Conservation (phyloP, 2,113 vertebrate genomes). For the Phyllostomus hastatus region DNA sequence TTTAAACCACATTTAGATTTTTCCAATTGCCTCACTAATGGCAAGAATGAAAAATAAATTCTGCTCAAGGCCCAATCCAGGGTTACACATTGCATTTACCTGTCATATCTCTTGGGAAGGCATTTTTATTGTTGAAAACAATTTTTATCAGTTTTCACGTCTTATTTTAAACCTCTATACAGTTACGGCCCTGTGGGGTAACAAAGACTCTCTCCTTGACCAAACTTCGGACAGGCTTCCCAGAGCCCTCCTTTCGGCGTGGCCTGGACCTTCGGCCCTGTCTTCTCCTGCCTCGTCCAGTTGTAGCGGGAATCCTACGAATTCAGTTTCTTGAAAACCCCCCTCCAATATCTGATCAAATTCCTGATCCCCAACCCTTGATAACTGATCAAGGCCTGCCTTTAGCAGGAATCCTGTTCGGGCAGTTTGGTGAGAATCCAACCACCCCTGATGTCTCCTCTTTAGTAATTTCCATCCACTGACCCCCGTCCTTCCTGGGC, state of each 20-base stretch:
- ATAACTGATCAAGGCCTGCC: background rate
- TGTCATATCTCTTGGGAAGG: background rate
- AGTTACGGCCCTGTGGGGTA: background rate
- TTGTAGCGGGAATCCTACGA: background rate
- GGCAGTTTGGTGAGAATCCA: background rate
- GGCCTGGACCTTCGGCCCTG: background rate
- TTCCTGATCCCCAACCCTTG: background rate
- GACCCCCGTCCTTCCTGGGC: background rate
- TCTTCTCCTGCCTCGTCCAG: background rate
- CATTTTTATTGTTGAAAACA: constrained; percentile 11
- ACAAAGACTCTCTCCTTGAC: background rate
- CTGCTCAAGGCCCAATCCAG: background rate
- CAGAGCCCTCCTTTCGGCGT: background rate
- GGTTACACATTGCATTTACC: background rate
- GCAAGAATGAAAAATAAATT: constrained; percentile 16
- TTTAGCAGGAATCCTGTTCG: background rate
- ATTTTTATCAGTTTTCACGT: background rate
- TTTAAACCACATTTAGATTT: background rate
- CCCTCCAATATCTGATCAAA: background rate
- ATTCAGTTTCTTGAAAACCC: background rate
- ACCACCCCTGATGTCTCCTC: background rate
- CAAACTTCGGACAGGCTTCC: background rate
- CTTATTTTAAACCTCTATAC: background rate
- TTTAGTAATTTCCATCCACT: background rate
- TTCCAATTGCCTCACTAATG: background rate